A percentile compares a stretch with the other conserved stretches of the same genome.
These are phyloP conservation scores for Eptatretus atami DNA, from an alignment of 2,797 vertebrate species.

Conservation along the genomic window DNA sequence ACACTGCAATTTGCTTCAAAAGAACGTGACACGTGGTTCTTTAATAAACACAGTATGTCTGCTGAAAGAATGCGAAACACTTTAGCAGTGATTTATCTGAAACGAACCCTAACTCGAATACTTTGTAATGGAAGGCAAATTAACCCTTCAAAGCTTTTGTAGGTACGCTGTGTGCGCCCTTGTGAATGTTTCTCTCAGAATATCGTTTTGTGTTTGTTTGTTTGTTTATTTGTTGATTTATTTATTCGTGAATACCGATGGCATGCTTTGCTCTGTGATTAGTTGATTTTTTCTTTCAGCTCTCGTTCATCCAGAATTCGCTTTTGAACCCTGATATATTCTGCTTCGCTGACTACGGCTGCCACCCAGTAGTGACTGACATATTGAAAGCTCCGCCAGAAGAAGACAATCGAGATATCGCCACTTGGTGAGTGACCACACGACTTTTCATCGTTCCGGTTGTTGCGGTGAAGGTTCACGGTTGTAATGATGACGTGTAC, in stretches of 20 bases:
- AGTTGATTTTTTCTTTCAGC: constrained; percentile 18
- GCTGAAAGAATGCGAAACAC: no score
- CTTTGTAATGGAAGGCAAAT: neutral
- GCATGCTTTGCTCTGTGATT: neutral
- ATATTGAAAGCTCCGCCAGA: constrained; percentile 95
- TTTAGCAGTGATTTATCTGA: no score
- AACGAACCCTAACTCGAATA: neutral
- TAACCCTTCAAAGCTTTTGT: neutral
- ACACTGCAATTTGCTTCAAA: no score
- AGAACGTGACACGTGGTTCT: no score
- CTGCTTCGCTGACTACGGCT: constrained; percentile 87
- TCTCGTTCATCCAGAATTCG: constrained; percentile 95
- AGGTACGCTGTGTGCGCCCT: neutral
- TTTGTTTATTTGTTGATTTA: no score
- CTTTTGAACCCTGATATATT: constrained; percentile 88
- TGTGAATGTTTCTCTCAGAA: neutral
- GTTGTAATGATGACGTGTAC: neutral
- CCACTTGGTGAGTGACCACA: constrained; percentile 41
- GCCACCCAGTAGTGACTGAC: constrained; percentile 78
- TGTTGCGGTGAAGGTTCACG: constrained; percentile 2
- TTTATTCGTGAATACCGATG: neutral
- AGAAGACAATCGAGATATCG: constrained; percentile 95
- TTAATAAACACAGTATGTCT: no score
- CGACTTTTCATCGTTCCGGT: neutral
- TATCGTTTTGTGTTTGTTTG: no score